Evolutionary conservation across 1,140 invertebrate genomes (phyloP).

Genomic region (Sipha flava): DNA sequence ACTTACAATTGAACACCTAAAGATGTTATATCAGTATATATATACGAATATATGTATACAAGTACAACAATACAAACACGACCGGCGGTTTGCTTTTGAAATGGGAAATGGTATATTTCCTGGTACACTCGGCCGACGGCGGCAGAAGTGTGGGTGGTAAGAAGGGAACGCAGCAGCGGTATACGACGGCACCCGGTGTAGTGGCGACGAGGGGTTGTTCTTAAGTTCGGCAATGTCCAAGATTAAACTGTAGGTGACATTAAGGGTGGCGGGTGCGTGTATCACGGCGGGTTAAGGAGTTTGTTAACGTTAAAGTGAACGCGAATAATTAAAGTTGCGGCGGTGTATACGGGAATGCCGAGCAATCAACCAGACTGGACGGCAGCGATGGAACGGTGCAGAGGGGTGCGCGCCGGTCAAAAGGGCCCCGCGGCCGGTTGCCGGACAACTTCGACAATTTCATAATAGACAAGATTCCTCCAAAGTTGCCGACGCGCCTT

Average conservation of each 20-base stretch:
- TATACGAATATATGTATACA: background rate
- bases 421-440: background rate
- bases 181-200: too few species aligned
- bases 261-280: background rate
- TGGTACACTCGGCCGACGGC: background rate
- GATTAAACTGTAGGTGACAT: conserved; percentile 31
- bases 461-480: conserved; percentile 31
- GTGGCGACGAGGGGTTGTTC: background rate
- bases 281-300: conserved; percentile 27
- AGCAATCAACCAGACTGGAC: conserved; percentile 16
- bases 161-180: too few species aligned
- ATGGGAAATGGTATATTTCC: background rate
- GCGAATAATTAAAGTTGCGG: conserved; percentile 31
- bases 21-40: background rate
- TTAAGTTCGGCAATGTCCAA: conserved; percentile 27
- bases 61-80: background rate
- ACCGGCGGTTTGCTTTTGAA: background rate
- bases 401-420: background rate
- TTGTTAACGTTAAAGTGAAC: conserved; percentile 33
- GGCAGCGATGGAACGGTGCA: background rate
- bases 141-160: too few species aligned
- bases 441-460: conserved; percentile 30
- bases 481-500: conserved; percentile 24
- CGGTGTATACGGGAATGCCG: conserved; percentile 10
- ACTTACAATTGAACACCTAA: too few species aligned